Evolutionary conservation across 2,888 invertebrate species (phyloP), one percentile per base, ranked within the genome.

Genomic region (Eubasilissa splendida): DNA sequence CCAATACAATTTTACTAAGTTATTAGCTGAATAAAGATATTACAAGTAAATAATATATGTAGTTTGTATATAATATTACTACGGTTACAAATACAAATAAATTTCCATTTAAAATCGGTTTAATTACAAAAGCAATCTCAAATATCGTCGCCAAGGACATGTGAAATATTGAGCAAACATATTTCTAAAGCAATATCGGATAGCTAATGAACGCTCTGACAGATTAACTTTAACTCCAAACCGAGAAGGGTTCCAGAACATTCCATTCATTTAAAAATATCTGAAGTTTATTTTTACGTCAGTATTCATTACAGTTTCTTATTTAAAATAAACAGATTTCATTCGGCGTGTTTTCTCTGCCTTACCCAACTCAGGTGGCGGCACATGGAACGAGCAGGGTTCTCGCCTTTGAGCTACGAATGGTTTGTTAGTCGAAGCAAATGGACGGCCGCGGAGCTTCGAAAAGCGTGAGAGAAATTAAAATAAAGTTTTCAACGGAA

Each of bases 291-390:
- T 80, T 76, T 76, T 60, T 66, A 70, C 71, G 76, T 71, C 80
- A 63, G 53, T n/a, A 33, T 59, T 60, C 76, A 76, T 80, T 80
- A 76, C 80, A 73, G 53, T 53, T 60, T 76, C 76, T 56, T 70
- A 52, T 76, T 59, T 70, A 80, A 76, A 80, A 76, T 76, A 80
- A 80, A 80, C 80, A 80, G 68, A 58, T 80, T 59, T 68, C 60
- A 52, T 77, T 31, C 7, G 11, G 52, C 52, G 9, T 77, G 71
- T 70, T 77, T 53, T 77, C 11, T 42, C 52, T 53, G 52, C 56
- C 71, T 71, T 33, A 54, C 71, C 31, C 54, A 71, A 71, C 33
- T 54, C 56, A 22, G 31, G n/a, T 22, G 54, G 71, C 22, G 63
- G 71, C 33, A 54, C 76, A 76, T 14, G n/a, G 58, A 53, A 22